Evolutionary conservation across 1,140 invertebrate species (phyloP), one percentile per base, ranked within the genome.

Genomic region (Mylabris phalerata): DNA sequence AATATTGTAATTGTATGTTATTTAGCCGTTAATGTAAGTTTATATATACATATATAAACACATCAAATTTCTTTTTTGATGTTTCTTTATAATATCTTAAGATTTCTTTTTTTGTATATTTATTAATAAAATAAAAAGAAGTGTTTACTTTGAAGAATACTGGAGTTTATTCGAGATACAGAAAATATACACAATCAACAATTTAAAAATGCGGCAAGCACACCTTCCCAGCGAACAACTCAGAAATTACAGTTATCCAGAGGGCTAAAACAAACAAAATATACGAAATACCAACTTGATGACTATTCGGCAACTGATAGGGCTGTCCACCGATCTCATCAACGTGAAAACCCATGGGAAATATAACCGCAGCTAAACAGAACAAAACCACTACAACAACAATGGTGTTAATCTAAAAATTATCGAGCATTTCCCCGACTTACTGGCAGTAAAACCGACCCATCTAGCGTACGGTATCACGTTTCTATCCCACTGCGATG

Each of bases 191-290:
- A 54, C 43, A 46, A 32, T 9, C 7, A 11, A 51, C 32, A 44
- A 26, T 44, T 54, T 54, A 94, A 80, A 95, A 93, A 79, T 96
- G 92, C 46, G 93, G 93, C 59, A 96, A 76, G 76, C 94, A 98
- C 9, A 98, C 92, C 87, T 97, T 97, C n/a, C 93, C 93, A 55
- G 93, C 93, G 82, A 97, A 96, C 13, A 98, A 75, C 78, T 97
- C 94, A 7, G 93, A 96, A 64, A 97, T 90, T 3, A 97, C 94
- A 45, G 93, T 96, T 47, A 96, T 93, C 94, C 94, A 98, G 3
- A 97, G 74, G 32, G 93, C 92, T 42, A 97, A 77, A 27, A 96
- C 92, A 79, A 97, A 97, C 65, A 96, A 81, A 63, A 96, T 97
- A 71, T 98, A 97, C 1, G 93, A 95, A 57, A 95, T 90, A 66